phyloP scores from a whole-genome alignment of 2,113 vertebrate species.

The Cephalopterus ornatus region DNA sequence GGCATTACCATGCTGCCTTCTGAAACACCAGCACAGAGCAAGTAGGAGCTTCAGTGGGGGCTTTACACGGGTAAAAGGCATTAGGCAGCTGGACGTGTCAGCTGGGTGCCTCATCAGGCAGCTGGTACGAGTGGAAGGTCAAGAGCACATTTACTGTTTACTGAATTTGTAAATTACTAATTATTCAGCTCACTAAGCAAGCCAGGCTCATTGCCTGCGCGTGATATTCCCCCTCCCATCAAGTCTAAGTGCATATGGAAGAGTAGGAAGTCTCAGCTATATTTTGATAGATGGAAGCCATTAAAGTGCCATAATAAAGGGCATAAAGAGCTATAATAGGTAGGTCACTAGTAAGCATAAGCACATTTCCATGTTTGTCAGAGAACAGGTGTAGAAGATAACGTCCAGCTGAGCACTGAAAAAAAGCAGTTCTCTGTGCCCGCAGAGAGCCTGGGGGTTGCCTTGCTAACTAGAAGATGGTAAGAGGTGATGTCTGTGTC shows the following conservation, averaged over 20 bases:
- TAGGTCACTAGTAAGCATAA: not conserved
- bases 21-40: slow-evolving; percentile 2
- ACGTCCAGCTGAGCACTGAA: not conserved
- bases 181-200: slow-evolving; percentile 58
- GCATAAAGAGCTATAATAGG: not conserved
- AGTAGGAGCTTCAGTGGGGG: not conserved
- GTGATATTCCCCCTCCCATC: not conserved
- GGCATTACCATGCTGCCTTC: slow-evolving; percentile 19
- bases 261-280: slow-evolving; percentile 10
- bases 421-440: not conserved
- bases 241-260: not conserved
- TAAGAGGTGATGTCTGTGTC: not conserved
- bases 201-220: not conserved
- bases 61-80: not conserved
- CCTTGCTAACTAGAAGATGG: not conserved
- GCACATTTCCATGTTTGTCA: not conserved
- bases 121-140: slow-evolving; percentile 54
- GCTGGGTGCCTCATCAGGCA: slow-evolving; percentile 59
- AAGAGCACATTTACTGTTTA: slow-evolving; percentile 51
- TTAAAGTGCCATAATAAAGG: not conserved
- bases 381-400: not conserved
- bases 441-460: not conserved
- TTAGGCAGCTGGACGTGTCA: slow-evolving; percentile 58
- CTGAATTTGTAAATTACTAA: slow-evolving; percentile 54
- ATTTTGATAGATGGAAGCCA: slow-evolving; percentile 26